These are phyloP conservation scores for Syritta pipiens DNA, from an alignment of 2,888 invertebrate species.

Conservation along the genomic window DNA sequence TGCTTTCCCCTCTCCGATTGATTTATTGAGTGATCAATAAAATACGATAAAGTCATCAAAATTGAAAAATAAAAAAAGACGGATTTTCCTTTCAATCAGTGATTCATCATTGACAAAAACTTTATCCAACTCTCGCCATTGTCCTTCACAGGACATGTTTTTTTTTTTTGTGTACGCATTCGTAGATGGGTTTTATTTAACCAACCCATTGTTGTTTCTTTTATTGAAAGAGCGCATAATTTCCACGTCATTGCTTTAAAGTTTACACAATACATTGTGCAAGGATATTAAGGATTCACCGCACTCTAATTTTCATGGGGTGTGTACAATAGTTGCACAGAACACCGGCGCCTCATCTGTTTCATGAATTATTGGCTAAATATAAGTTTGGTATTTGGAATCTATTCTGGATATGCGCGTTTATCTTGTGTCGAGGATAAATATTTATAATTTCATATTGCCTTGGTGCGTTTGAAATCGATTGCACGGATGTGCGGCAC, in stretches of 20 bases:
- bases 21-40: not conserved
- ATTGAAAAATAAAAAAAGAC: not conserved
- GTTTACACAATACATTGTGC: too few species aligned
- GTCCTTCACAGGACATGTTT: not conserved
- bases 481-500: not conserved
- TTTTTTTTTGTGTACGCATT: not conserved
- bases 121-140: not conserved
- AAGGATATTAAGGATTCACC: too few species aligned
- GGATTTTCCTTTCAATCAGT: not conserved
- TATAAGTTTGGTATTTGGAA: constrained; percentile 25
- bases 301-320: too few species aligned
- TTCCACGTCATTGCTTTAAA: too few species aligned
- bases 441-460: constrained; percentile 28
- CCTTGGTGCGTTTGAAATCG: not conserved
- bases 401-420: constrained; percentile 29
- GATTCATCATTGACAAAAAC: not conserved
- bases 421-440: constrained; percentile 22
- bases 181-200: not conserved
- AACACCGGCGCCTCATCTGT: too few species aligned
- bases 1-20: too few species aligned
- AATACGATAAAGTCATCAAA: not conserved
- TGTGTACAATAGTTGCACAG: too few species aligned
- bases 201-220: too few species aligned
- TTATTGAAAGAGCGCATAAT: too few species aligned
- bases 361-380: not conserved